Evolutionary conservation across 1,140 invertebrate genomes (phyloP), one percentile per base, ranked within the genome.

Genomic region (Portunus trituberculatus): DNA sequence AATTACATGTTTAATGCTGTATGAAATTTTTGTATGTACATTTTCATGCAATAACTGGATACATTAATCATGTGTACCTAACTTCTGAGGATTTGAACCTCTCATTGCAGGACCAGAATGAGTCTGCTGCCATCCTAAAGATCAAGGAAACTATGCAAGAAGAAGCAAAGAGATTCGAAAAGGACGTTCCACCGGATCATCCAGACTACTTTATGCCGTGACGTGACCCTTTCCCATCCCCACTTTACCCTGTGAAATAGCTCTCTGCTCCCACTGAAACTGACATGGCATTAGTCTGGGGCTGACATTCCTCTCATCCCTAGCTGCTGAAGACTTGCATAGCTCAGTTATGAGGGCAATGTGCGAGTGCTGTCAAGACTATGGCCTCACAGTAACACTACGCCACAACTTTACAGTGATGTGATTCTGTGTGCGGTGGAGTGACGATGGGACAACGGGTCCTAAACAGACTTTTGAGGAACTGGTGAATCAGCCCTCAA

Each of bases 61-160:
- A 3, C 20, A 76, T 7, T 76, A 76, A 76, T 76, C 0, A 76
- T 39, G 7, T 20, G n/a, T 25, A 12, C 82, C 59, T 86, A 82
- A 32, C 86, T 82, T 94, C 48, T 87, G 67, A 92, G 89, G n/a
- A 90, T 67, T 91, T 93, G n/a, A 32, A 95, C 94, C 84, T 94
- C 90, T 96, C 88, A 94, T 98, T 98, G 97, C 98, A 98, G 98
- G 98, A 99, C 98, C 99, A 99, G 98, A 99, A 98, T 97, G 99
- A 99, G 98, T 99, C 99, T 96, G 99, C 99, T 97, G 99, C 99
- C 97, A 99, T 99, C 97, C 98, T 99, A 97, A 99, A 99, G 98
- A 99, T 99, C 97, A 99, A 99, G 98, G 99, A 99, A 97, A 99
- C 99, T 98, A 99, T 99, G 99, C 99, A 99, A 97, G 99, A 99